Conservation (phyloP, 2,113 vertebrate genomes). For the Elephantulus edwardii region DNA sequence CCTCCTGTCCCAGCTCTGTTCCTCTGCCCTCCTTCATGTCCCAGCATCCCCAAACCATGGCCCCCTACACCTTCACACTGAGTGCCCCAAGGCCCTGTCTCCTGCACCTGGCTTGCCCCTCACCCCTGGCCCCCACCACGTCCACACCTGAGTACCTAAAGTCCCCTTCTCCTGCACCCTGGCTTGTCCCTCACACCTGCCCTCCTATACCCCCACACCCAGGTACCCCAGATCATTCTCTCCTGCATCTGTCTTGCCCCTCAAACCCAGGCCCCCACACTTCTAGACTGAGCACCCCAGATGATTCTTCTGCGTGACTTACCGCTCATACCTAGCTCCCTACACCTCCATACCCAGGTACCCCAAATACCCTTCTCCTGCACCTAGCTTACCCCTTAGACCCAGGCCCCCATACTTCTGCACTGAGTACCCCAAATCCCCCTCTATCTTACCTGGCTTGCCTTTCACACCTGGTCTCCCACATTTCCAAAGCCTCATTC, state of each 20-base stretch:
- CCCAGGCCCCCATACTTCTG: background rate
- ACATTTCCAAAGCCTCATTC: too few species aligned
- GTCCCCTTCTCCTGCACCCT: background rate
- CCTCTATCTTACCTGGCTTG: background rate
- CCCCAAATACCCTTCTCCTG: too few species aligned
- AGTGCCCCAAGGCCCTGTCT: too few species aligned
- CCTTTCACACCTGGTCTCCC: too few species aligned
- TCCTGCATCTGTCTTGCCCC: background rate
- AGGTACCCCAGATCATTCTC: background rate
- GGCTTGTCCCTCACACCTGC: background rate
- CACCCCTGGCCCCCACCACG: background rate
- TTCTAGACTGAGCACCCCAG: too few species aligned
- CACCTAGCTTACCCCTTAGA: background rate
- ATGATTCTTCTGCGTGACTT: too few species aligned
- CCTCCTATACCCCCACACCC: background rate
- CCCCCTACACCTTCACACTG: background rate
- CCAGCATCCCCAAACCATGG: background rate
- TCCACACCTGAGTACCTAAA: too few species aligned
- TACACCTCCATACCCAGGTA: too few species aligned
- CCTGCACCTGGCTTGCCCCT: too few species aligned
- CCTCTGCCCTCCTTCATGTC: too few species aligned
- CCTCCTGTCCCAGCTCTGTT: too few species aligned
- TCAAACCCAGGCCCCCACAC: background rate
- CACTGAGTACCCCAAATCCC: background rate
- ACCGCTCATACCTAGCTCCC: too few species aligned